Percentiles rank a stretch among this genome's conserved stretches.
Conservation (phyloP, 2,888 invertebrate genomes). For the Apodemia duryi region DNA sequence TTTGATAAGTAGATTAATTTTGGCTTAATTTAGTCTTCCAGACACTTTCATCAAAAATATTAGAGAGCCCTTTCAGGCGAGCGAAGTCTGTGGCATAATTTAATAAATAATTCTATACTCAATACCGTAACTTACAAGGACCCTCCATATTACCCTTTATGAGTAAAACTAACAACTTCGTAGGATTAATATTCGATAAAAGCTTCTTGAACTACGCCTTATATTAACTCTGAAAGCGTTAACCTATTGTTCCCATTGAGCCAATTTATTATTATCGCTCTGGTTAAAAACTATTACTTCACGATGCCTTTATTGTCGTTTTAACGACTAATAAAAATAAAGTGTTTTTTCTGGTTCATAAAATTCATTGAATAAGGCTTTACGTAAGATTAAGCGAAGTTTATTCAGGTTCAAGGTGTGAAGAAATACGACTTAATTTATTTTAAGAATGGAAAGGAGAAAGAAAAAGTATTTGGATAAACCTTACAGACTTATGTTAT, state of each 20-base stretch:
- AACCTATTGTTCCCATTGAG: background rate
- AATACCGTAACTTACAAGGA: constrained; percentile 1
- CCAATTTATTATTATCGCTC: constrained; percentile 7
- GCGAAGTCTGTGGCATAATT: background rate
- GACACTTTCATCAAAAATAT: too few relatives aligned
- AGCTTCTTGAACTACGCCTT: background rate
- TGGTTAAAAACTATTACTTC: constrained; percentile 10
- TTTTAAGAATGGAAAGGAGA: background rate
- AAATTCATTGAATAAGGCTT: background rate
- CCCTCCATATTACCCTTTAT: background rate
- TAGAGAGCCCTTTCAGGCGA: too few relatives aligned
- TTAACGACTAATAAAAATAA: constrained; percentile 8
- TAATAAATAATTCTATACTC: background rate
- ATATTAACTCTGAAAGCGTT: background rate
- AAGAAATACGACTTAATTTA: background rate
- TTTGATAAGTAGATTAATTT: too few relatives aligned
- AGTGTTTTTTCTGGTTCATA: constrained; percentile 4
- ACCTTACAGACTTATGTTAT: too few relatives aligned
- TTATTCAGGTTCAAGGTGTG: background rate
- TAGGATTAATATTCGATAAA: background rate
- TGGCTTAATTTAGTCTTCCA: too few relatives aligned
- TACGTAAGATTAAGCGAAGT: background rate
- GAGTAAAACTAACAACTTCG: background rate
- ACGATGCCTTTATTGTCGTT: constrained; percentile 11
- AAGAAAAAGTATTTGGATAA: background rate